Evolutionary conservation across 2,113 vertebrate genomes (phyloP), one percentile per base, ranked within the genome.

Genomic region (Channa argus): DNA sequence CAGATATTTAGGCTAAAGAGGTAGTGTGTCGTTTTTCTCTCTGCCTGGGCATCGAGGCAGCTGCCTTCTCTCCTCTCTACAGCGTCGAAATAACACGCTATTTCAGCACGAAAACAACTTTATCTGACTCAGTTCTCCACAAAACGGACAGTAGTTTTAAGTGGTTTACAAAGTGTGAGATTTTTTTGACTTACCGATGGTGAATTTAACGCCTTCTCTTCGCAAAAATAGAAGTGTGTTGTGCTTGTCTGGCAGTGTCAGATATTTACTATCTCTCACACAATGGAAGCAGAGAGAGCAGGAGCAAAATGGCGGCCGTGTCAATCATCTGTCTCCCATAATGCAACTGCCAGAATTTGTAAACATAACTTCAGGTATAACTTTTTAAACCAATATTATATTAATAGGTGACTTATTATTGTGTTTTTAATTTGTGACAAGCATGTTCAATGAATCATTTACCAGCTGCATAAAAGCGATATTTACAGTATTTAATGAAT

Each of bases 241-340:
- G 88, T 87, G 89, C 85, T 92, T 86, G 88, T 93, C 74, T 92
- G 79, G 87, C 89, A 87, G 85, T 85, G 88, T 93, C 92, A 90
- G 92, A 88, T 95, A 89, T 95, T 95, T 95, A 94, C 93, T 89
- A 94, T 93, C 89, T 89, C 91, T 88, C 89, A 92, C 94, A 95
- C 94, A 95, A 95, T 95, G 93, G 93, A 86, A 90, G 90, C 88
- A 8, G 76, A 65, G 86, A 65, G 86, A 81, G 89, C 87, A 78
- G 85, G 72, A 85, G 83, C 90, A 95, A 95, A 94, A 95, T 95
- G 94, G 94, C 94, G 88, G 88, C 91, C 60, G 84, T 85, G 94
- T 92, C 94, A 94, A 92, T 93, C 94, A 94, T 88, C 77, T 68
- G 74, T 71, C 82, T 94, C 93, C 94, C 93, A 94, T 5, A 92